Base-by-base conservation (phyloP, 2,797 vertebrate genomes). In the Enteromius mattozi region DNA sequence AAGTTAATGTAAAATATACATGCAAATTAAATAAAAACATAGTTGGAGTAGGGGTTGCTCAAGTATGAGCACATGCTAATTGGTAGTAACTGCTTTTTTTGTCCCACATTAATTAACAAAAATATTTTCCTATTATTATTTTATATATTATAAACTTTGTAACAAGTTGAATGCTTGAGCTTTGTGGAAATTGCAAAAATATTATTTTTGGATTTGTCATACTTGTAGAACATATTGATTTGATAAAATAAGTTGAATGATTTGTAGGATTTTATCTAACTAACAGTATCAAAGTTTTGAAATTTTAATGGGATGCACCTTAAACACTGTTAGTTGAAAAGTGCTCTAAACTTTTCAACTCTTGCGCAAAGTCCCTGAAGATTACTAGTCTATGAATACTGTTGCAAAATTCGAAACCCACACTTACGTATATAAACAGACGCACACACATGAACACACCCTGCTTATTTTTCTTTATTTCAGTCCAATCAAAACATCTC, bases 401-500 rank as follows among this genome's bases (percentile, higher is more conserved):
- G 66, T 69, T 78, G 49, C 37, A 83, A 49, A 54, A 61, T 37
- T 30, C 40, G 24, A 78, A 51, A 66, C 80, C 49, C 72, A 80
- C 75, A 61, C 82, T 63, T 63, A 42, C 40, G 2, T 42, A 59
- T 59, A n/a, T 59, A 59, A 27, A 65, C 76, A 51, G 66, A 79
- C 74, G 47, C 81, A 69, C 40, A 56, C 40, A 63, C 51, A 71
- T 56, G 59, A 21, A 74, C 19, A 75, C 70, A 47, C 35, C 35
- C 10, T 24, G 27, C 70, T 47, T 86, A 68, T 49, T 81, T 75
- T 35, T 79, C 63, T 84, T 86, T 63, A 82, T 78, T 81, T 42
- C 61, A 56, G 49, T 82, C 71, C 82, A 87, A 85, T 86, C 86
- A 86, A 85, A 90, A 83, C 79, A 85, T 83, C 68, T 81, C 59